Conservation (phyloP, 2,797 vertebrate species). For the Melanotaenia nigrans region DNA sequence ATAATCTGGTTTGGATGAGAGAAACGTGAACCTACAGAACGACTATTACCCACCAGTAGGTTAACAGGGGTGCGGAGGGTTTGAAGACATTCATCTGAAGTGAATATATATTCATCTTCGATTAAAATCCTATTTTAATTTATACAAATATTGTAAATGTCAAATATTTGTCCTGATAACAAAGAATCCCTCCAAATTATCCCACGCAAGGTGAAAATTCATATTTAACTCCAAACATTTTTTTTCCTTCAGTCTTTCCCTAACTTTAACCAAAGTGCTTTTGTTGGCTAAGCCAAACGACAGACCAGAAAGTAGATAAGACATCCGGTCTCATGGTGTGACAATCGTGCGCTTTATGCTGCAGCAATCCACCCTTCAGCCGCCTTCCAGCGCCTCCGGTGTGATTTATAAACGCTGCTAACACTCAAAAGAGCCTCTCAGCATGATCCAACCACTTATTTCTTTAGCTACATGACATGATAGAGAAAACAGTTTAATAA, state of each 20-base stretch:
- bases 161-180: background rate
- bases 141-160: background rate
- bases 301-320: slow-evolving; percentile 2
- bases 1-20: background rate
- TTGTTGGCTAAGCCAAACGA: slow-evolving; percentile 1
- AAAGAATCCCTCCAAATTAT: background rate
- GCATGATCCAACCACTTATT: background rate
- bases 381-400: slow-evolving; percentile 1
- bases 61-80: background rate
- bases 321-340: background rate
- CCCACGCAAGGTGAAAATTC: background rate
- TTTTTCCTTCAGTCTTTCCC: background rate
- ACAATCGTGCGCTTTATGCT: slow-evolving; percentile 5
- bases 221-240: background rate
- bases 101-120: background rate
- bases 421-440: background rate
- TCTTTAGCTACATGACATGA: background rate
- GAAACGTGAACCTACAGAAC: background rate
- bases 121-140: background rate
- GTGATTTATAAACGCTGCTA: slow-evolving; percentile 8
- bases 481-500: background rate
- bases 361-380: background rate
- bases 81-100: background rate
- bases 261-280: slow-evolving; percentile 30
- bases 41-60: background rate